Evolutionary conservation across 1,140 invertebrate species (phyloP).

Genomic region (Piezodorus guildinii): DNA sequence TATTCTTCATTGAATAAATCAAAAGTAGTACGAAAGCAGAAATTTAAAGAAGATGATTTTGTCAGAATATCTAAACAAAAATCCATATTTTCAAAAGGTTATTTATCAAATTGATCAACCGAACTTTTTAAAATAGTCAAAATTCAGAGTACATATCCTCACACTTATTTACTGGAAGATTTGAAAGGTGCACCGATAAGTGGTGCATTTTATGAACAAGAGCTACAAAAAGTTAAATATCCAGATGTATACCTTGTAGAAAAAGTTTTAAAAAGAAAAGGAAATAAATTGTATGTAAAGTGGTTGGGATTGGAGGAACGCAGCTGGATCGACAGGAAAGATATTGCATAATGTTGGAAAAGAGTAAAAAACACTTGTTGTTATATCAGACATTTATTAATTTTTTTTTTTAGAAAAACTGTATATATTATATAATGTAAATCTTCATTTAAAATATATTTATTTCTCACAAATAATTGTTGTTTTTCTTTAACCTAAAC

Average conservation of each 20-base stretch:
- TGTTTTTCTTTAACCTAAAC: too few relatives aligned
- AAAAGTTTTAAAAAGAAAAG: conserved; percentile 10
- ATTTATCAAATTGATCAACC: conserved; percentile 30
- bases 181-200: background rate
- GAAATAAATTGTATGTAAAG: background rate
- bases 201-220: conserved; percentile 18
- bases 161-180: background rate
- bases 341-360: background rate
- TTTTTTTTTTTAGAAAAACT: background rate
- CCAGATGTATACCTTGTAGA: conserved; percentile 14
- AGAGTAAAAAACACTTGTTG: background rate
- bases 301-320: conserved; percentile 12
- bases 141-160: background rate
- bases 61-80: conserved; percentile 30
- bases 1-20: conserved; percentile 24
- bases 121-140: conserved; percentile 18
- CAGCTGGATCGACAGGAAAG: background rate
- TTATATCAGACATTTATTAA: background rate
- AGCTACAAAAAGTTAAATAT: conserved; percentile 8
- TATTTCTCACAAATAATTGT: too few relatives aligned
- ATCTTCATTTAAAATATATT: too few relatives aligned
- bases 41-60: conserved; percentile 31
- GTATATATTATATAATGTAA: too few relatives aligned
- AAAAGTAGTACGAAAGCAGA: conserved; percentile 26
- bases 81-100: conserved; percentile 29